Percentiles rank a stretch among this genome's conserved stretches.
Conservation (phyloP, 1,140 invertebrate genomes). For the Leucophenga varia region DNA sequence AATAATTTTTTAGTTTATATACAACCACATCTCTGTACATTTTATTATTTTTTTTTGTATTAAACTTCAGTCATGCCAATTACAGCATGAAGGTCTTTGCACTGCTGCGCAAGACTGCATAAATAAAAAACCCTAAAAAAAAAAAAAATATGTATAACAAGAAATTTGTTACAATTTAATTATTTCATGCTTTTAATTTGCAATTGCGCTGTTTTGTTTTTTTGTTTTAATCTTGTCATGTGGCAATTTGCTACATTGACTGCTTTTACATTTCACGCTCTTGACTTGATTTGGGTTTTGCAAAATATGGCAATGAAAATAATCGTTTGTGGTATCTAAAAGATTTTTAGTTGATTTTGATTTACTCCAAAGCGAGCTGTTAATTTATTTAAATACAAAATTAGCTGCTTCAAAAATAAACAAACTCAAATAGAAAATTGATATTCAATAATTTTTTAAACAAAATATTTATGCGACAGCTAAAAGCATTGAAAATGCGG, state of each 20-base stretch:
- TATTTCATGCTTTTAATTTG: slow-evolving; percentile 52
- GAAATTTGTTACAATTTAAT: slow-evolving; percentile 50
- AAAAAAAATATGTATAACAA: slow-evolving; percentile 44
- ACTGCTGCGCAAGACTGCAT: slow-evolving; percentile 37
- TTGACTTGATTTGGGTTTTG: slow-evolving; percentile 47
- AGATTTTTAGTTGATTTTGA: too few relatives aligned
- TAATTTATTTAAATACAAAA: too few relatives aligned
- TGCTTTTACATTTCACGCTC: slow-evolving; percentile 42
- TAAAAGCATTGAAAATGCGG: slow-evolving; percentile 36
- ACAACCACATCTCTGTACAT: too few relatives aligned
- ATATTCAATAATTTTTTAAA: too few relatives aligned
- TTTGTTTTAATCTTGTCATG: slow-evolving; percentile 4
- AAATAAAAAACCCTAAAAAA: slow-evolving; percentile 14
- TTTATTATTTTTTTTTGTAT: too few relatives aligned
- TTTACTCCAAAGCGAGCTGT: too few relatives aligned
- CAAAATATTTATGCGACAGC: too few relatives aligned
- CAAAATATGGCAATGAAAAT: slow-evolving; percentile 46
- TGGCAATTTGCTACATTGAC: too few relatives aligned
- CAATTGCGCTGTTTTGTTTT: slow-evolving; percentile 28
- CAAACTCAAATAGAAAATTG: too few relatives aligned
- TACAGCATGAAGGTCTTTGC: slow-evolving; percentile 52
- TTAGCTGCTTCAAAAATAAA: too few relatives aligned
- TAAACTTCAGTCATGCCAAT: slow-evolving; percentile 44
- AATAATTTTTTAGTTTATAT: too few relatives aligned
- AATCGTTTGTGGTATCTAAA: too few relatives aligned